Evolutionary conservation across 92 coral and sea anemone species (phyloP).

Genomic region (Actinostola sp.): DNA sequence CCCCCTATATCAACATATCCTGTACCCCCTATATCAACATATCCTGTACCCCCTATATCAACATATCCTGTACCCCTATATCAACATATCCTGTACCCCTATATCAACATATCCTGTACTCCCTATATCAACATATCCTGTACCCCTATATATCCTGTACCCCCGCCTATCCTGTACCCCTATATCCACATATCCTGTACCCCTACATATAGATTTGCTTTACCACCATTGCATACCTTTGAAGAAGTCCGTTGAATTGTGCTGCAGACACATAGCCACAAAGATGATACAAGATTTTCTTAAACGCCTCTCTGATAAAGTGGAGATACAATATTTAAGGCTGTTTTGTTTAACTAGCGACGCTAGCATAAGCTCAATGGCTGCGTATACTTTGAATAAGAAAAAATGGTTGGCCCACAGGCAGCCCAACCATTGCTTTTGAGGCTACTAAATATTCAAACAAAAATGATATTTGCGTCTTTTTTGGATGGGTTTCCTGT

Average conservation of each 20-base stretch:
- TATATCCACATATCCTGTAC: not conserved
- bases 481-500: too few relatives aligned
- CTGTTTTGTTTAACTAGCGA: not conserved
- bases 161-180: not conserved
- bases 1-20: not conserved
- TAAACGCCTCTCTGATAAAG: constrained; percentile 73
- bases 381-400: too few relatives aligned
- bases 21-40: too few relatives aligned
- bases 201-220: not conserved
- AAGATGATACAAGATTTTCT: constrained; percentile 75
- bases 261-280: constrained; percentile 81
- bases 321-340: too few relatives aligned
- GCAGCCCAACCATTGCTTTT: too few relatives aligned
- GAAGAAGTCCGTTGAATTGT: constrained; percentile 71
- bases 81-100: not conserved
- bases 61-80: not conserved
- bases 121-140: not conserved
- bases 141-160: too few relatives aligned
- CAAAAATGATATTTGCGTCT: too few relatives aligned
- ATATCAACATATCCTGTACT: too few relatives aligned
- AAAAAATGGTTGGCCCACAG: too few relatives aligned
- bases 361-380: not conserved
- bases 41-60: too few relatives aligned
- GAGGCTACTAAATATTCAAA: too few relatives aligned
- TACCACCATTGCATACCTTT: constrained; percentile 43